Conservation (phyloP, 2,797 vertebrate species). For the Chaetodon trifasciatus region DNA sequence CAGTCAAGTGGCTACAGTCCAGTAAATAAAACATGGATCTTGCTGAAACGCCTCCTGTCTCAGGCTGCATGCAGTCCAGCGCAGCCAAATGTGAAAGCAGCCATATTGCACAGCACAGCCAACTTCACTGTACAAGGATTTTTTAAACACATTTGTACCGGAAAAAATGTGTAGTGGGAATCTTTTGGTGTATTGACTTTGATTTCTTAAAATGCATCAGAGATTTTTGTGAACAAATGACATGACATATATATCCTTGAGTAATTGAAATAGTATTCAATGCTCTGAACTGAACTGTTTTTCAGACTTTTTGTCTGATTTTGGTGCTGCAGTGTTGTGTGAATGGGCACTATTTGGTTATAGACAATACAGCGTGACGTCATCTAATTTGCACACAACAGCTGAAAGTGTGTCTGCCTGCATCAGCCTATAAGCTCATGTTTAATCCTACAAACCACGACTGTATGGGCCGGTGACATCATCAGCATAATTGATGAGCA, state of each 20-base stretch:
- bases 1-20: conserved; percentile 55
- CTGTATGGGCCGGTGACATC: background rate
- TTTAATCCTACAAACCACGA: background rate
- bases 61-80: conserved; percentile 16
- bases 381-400: background rate
- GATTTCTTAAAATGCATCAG: background rate
- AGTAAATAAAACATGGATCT: conserved; percentile 65
- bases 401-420: background rate
- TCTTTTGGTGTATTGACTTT: background rate
- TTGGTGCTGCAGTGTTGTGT: no score
- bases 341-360: background rate
- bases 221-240: background rate
- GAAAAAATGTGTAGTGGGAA: background rate
- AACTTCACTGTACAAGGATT: background rate
- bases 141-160: background rate
- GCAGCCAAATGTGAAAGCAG: conserved; percentile 37
- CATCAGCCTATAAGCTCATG: background rate
- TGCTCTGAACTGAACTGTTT: no score
- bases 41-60: conserved; percentile 33
- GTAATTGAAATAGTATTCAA: no score
- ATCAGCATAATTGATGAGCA: background rate
- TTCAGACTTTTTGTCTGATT: no score
- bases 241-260: no score
- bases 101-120: background rate
- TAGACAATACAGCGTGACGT: background rate